Evolutionary conservation across 1,140 invertebrate species (phyloP).

Genomic region (Drosophila miranda): DNA sequence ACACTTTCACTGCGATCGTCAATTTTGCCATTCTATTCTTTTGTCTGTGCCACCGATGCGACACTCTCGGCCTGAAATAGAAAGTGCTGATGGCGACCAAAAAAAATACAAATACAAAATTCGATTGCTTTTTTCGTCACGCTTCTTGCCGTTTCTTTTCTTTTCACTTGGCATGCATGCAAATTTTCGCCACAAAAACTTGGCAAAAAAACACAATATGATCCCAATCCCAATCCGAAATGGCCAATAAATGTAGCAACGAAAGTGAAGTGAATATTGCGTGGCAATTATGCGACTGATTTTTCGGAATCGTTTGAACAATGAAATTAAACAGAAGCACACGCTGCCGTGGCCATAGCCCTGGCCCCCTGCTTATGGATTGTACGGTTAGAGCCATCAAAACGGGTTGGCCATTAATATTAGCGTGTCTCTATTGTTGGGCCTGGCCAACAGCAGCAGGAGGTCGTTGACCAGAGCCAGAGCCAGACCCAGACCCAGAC

Average conservation of each 20-base stretch:
- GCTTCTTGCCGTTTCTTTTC: conserved; percentile 18
- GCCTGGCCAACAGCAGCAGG: conserved; percentile 9
- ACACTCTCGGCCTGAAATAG: conserved; percentile 57
- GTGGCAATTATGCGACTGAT: conserved; percentile 55
- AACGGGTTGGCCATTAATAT: conserved; percentile 53
- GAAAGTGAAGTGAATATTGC: conserved; percentile 54
- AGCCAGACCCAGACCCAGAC: too few species aligned
- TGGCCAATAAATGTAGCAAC: conserved; percentile 24
- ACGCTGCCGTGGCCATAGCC: conserved; percentile 5
- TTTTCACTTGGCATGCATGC: conserved; percentile 59
- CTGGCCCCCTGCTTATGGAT: neutral
- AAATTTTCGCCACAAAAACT: conserved; percentile 49
- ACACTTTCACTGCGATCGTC: conserved; percentile 63
- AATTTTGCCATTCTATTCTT: conserved; percentile 69
- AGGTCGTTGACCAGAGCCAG: conserved; percentile 55
- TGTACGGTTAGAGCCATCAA: conserved; percentile 41
- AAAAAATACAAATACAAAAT: conserved; percentile 36
- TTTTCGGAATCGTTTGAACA: conserved; percentile 33
- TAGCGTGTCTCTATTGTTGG: conserved; percentile 60
- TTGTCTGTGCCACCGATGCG: conserved; percentile 38
- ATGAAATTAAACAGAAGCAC: conserved; percentile 24
- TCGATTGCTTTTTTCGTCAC: conserved; percentile 25
- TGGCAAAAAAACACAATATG: conserved; percentile 39
- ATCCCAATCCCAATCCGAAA: conserved; percentile 15
- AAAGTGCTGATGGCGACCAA: conserved; percentile 47